Evolutionary conservation across 1,140 invertebrate genomes (phyloP).

Genomic region (Drosophila jambulina): DNA sequence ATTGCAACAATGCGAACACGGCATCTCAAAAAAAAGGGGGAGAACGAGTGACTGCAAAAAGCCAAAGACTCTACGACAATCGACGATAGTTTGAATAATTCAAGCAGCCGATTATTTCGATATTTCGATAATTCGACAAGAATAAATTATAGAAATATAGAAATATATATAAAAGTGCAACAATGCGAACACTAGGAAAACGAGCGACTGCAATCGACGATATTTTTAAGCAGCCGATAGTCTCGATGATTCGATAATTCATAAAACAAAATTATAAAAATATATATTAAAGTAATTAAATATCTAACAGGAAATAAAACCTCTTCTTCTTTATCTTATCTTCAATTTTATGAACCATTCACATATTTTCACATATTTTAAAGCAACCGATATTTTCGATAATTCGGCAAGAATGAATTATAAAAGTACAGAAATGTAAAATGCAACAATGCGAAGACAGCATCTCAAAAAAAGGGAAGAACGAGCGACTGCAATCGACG

Average conservation of each 20-base stretch:
- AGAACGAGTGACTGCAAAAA: not conserved
- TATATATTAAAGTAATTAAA: not conserved
- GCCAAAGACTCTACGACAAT: not conserved
- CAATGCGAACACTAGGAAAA: too few relatives aligned
- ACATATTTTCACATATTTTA: too few relatives aligned
- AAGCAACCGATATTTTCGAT: too few relatives aligned
- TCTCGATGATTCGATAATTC: too few relatives aligned
- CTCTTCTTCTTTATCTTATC: not conserved
- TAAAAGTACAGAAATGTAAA: too few relatives aligned
- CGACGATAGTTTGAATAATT: not conserved
- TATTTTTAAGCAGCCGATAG: too few relatives aligned
- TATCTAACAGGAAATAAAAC: not conserved
- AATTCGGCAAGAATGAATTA: too few relatives aligned
- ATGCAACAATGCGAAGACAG: too few relatives aligned
- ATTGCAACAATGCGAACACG: conserved; percentile 53
- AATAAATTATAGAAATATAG: too few relatives aligned
- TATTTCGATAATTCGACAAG: not conserved
- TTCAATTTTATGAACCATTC: not conserved
- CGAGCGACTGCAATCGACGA: not conserved
- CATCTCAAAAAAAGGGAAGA: not conserved
- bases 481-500: not conserved
- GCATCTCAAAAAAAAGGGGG: not conserved
- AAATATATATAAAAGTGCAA: too few relatives aligned
- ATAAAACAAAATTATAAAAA: not conserved
- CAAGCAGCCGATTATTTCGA: not conserved